These are phyloP conservation scores for Hippocampus abdominalis DNA, from an alignment of 2,113 vertebrate species.

Conservation along the genomic window DNA sequence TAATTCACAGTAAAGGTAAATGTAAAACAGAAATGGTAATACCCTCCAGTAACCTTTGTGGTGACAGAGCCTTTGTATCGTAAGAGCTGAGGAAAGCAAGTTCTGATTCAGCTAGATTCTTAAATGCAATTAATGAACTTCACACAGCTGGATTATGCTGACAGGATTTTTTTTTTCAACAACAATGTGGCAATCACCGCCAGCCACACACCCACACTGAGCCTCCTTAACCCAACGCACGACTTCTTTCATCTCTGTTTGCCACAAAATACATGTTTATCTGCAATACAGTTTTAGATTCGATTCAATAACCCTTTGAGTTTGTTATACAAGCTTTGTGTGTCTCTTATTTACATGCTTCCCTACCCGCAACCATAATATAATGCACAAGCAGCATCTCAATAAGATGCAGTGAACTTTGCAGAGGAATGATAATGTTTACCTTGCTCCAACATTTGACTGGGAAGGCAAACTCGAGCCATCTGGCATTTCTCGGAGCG, in stretches of 20 bases:
- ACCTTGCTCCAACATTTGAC: slow-evolving; percentile 40
- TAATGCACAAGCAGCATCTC: slow-evolving; percentile 35
- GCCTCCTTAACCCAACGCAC: slow-evolving; percentile 10
- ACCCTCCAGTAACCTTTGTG: slow-evolving; percentile 47
- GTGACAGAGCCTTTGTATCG: slow-evolving; percentile 42
- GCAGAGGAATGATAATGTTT: slow-evolving; percentile 48
- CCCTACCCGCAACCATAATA: slow-evolving; percentile 15
- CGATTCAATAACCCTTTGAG: not conserved
- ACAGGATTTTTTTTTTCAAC: slow-evolving; percentile 63
- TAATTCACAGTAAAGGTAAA: slow-evolving; percentile 24
- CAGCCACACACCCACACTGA: slow-evolving; percentile 34
- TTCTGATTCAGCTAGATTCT: slow-evolving; percentile 61
- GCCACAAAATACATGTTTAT: not conserved
- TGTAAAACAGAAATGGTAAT: slow-evolving; percentile 54
- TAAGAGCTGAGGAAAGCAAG: slow-evolving; percentile 27
- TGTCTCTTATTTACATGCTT: not conserved
- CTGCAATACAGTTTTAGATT: not conserved
- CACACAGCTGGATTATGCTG: slow-evolving; percentile 63
- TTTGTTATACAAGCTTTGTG: not conserved
- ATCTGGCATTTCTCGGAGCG: slow-evolving; percentile 64
- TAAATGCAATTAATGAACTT: slow-evolving; percentile 68
- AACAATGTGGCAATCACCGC: slow-evolving; percentile 60
- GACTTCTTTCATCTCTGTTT: not conserved
- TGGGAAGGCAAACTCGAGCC: slow-evolving; percentile 54
- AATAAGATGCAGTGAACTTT: slow-evolving; percentile 55